Evolutionary conservation across 2,888 invertebrate genomes (phyloP).

Genomic region (Cantharis nigra): DNA sequence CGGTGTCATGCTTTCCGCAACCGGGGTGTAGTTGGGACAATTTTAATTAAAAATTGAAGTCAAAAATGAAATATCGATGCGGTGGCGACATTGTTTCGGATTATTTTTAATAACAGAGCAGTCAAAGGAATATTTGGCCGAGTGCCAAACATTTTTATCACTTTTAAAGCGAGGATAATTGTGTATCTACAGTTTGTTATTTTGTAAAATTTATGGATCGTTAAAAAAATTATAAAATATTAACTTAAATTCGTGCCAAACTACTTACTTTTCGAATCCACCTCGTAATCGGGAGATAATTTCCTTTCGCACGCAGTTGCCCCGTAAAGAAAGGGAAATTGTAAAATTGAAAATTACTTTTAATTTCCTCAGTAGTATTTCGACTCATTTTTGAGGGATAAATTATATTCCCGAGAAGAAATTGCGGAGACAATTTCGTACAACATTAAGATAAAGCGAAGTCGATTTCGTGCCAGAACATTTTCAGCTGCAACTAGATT

Average conservation of each 20-base stretch:
- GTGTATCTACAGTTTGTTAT: neutral
- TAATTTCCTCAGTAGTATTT: neutral
- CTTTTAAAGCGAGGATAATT: neutral
- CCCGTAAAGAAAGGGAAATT: neutral
- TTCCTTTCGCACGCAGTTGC: neutral
- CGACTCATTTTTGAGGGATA: neutral
- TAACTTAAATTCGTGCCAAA: neutral
- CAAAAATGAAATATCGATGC: neutral
- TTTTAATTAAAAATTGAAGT: neutral
- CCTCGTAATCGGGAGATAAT: neutral
- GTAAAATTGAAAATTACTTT: neutral
- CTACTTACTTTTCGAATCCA: neutral
- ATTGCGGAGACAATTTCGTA: neutral
- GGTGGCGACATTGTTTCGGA: neutral
- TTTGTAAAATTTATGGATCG: neutral
- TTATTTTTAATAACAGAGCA: neutral
- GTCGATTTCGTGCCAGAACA: neutral
- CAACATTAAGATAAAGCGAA: conserved; percentile 1
- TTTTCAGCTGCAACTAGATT: conserved; percentile 1
- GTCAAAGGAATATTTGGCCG: neutral
- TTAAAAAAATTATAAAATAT: neutral
- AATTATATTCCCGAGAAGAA: neutral
- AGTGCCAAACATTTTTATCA: neutral
- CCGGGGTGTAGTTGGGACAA: neutral
- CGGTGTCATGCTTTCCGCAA: neutral